These are phyloP conservation scores for Frieseomelitta varia DNA, from an alignment of 1,140 invertebrate genomes.

Conservation along the genomic window DNA sequence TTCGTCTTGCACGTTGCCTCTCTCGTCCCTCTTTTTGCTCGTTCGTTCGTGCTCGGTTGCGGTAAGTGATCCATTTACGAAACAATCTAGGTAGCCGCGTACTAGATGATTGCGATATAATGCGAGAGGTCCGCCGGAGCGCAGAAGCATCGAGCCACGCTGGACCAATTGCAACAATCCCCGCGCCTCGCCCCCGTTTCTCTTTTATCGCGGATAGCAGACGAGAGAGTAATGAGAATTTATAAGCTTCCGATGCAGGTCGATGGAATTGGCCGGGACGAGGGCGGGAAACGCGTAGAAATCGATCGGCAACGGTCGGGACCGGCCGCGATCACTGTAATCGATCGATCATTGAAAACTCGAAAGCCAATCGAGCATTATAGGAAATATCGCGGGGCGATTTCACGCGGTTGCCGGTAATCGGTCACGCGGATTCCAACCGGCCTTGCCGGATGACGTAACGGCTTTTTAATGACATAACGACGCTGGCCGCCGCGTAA, in stretches of 20 bases:
- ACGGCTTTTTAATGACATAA: constrained; percentile 40
- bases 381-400: constrained; percentile 1
- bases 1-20: not conserved
- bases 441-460: not conserved
- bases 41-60: not conserved
- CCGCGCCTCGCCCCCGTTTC: not conserved
- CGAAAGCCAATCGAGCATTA: constrained; percentile 1
- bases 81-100: constrained; percentile 41
- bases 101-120: constrained; percentile 47
- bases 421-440: not conserved
- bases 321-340: constrained; percentile 3
- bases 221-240: constrained; percentile 30
- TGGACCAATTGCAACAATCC: not conserved
- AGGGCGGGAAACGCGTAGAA: constrained; percentile 4
- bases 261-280: not conserved
- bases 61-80: constrained; percentile 44
- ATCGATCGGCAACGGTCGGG: constrained; percentile 6
- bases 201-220: not conserved
- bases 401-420: constrained; percentile 12
- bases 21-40: not conserved
- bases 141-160: not conserved
- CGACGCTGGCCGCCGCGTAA: not conserved
- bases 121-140: constrained; percentile 26
- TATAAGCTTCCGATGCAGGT: constrained; percentile 25
- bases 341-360: constrained; percentile 33